These are phyloP conservation scores for Morinoia aosen DNA, from an alignment of 2,888 invertebrate genomes.

Conservation along the genomic window DNA sequence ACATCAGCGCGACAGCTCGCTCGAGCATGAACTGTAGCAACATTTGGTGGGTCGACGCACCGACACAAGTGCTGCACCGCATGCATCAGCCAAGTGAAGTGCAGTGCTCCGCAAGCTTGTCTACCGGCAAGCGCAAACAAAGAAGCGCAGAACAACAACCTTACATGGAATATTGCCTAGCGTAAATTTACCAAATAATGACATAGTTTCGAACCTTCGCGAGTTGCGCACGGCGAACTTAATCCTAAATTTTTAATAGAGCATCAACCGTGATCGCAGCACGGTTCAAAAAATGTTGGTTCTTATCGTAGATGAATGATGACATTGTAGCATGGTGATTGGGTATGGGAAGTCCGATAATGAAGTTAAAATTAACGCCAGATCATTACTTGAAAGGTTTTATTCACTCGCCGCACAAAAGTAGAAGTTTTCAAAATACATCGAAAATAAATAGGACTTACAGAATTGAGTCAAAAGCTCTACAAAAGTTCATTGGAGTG, in stretches of 20 bases:
- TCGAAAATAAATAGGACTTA: neutral
- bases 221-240: neutral
- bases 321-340: neutral
- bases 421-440: neutral
- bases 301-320: neutral
- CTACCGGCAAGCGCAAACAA: neutral
- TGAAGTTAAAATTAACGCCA: neutral
- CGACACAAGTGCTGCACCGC: neutral
- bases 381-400: neutral
- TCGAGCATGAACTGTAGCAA: constrained; percentile 10
- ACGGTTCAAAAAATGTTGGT: neutral
- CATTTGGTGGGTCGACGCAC: neutral
- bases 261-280: neutral
- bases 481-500: neutral
- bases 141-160: neutral
- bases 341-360: neutral
- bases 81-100: neutral
- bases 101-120: neutral
- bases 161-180: neutral
- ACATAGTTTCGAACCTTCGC: neutral
- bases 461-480: neutral
- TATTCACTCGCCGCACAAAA: neutral
- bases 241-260: neutral
- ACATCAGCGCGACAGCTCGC: neutral
- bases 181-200: neutral